phyloP scores from a whole-genome alignment of 2,113 vertebrate species.

The Semicossyphus pulcher region DNA sequence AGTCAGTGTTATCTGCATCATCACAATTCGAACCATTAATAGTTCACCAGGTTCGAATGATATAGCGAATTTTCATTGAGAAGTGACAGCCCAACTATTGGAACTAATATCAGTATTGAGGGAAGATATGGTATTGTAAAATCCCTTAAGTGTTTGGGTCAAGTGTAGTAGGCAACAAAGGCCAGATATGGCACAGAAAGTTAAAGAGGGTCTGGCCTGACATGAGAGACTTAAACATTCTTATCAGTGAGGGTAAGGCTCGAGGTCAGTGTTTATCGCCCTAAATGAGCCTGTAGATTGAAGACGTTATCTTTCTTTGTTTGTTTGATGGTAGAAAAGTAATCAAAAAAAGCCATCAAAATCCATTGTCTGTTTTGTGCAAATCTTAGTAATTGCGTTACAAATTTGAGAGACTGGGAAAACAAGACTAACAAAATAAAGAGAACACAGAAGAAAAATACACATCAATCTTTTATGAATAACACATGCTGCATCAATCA shows the following conservation, averaged over 20 bases:
- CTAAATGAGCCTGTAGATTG: slow-evolving; percentile 34
- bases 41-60: no score
- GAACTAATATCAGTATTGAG: no score
- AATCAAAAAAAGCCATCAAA: not conserved
- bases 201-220: slow-evolving; percentile 2
- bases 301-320: not conserved
- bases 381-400: no score
- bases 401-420: slow-evolving; percentile 1
- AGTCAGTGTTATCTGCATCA: no score
- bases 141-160: no score
- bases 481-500: slow-evolving; percentile 39
- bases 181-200: not conserved
- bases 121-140: no score
- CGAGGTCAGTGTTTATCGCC: slow-evolving; percentile 47
- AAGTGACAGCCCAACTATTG: no score
- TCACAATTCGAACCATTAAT: no score
- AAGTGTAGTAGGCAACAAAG: no score
- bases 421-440: slow-evolving; percentile 1
- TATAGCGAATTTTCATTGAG: no score
- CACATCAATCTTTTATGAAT: not conserved
- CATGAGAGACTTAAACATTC: no score
- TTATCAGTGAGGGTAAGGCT: slow-evolving; percentile 34
- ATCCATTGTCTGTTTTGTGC: no score
- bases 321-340: not conserved
- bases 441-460: not conserved